Evolutionary conservation across 2,797 vertebrate species (phyloP).

Genomic region (Darevskia mixta): DNA sequence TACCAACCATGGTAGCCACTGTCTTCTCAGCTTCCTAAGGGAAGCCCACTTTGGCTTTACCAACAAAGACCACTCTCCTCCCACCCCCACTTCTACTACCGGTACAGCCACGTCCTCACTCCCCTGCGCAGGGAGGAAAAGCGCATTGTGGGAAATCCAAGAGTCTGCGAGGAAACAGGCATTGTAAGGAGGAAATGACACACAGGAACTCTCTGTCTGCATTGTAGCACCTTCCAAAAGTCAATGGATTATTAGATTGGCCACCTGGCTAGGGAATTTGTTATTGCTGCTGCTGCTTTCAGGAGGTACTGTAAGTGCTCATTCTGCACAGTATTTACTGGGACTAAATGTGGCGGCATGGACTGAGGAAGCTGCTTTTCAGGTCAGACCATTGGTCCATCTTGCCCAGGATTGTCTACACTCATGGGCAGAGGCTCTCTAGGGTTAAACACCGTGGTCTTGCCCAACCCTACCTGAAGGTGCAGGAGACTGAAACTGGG

Average conservation of each 20-base stretch:
- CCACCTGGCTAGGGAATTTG: not conserved
- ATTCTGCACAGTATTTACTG: not conserved
- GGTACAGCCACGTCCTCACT: not conserved
- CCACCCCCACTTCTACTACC: not conserved
- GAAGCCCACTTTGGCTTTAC: not conserved
- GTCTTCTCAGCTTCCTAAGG: constrained; percentile 1
- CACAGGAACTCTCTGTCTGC: not conserved
- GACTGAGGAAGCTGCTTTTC: not conserved
- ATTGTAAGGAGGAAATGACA: constrained; percentile 19
- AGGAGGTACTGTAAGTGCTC: not conserved
- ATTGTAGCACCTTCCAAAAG: not conserved
- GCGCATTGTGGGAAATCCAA: not conserved
- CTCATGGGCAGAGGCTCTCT: not conserved
- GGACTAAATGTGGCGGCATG: no score
- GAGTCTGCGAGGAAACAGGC: not conserved
- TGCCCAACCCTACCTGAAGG: not conserved
- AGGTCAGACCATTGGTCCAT: not conserved
- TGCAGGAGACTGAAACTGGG: not conserved
- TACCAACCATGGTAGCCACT: not conserved
- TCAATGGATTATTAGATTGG: not conserved
- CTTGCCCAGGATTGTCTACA: not conserved
- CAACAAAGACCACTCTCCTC: not conserved
- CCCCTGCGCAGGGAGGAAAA: not conserved
- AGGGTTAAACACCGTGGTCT: no score
- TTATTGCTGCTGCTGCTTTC: not conserved